These are phyloP conservation scores for Cephus rjabovi DNA, from an alignment of 2,888 invertebrate genomes.

Conservation along the genomic window DNA sequence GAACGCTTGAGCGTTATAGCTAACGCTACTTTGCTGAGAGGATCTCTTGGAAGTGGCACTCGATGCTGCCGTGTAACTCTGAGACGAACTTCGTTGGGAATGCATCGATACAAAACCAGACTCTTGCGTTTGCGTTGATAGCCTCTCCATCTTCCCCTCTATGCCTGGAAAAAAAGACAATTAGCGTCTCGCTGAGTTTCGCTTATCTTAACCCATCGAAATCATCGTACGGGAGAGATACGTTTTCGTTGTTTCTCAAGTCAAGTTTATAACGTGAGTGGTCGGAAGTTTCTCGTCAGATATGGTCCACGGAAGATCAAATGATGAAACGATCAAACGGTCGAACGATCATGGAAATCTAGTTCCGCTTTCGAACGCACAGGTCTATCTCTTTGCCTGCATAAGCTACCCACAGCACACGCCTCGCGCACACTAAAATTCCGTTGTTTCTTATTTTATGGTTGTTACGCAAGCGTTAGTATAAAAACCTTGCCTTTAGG, in stretches of 20 bases:
- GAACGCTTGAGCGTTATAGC: slow-evolving; percentile 62
- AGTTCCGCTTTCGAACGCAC: no score
- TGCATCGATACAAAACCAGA: slow-evolving; percentile 75
- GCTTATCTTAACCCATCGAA: not conserved
- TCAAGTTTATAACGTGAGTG: slow-evolving; percentile 11
- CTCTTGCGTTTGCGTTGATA: slow-evolving; percentile 67
- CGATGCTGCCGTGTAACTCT: slow-evolving; percentile 67
- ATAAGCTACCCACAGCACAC: no score
- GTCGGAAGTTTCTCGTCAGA: no score
- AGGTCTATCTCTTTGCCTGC: no score
- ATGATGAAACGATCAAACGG: no score
- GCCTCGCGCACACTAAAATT: no score
- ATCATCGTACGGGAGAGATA: not conserved
- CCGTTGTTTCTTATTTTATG: no score
- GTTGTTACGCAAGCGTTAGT: no score
- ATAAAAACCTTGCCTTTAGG: no score
- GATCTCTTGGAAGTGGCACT: slow-evolving; percentile 71
- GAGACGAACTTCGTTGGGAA: slow-evolving; percentile 74
- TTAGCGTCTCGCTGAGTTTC: not conserved
- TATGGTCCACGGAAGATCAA: no score
- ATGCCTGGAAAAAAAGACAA: slow-evolving; percentile 45
- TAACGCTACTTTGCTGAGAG: slow-evolving; percentile 72
- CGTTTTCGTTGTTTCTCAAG: not conserved
- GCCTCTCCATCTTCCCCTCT: slow-evolving; percentile 62
- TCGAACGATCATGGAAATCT: no score